Evolutionary conservation across 2,888 invertebrate genomes (phyloP), one percentile per base, ranked within the genome.

Genomic region (Nesidiocoris tenuis): DNA sequence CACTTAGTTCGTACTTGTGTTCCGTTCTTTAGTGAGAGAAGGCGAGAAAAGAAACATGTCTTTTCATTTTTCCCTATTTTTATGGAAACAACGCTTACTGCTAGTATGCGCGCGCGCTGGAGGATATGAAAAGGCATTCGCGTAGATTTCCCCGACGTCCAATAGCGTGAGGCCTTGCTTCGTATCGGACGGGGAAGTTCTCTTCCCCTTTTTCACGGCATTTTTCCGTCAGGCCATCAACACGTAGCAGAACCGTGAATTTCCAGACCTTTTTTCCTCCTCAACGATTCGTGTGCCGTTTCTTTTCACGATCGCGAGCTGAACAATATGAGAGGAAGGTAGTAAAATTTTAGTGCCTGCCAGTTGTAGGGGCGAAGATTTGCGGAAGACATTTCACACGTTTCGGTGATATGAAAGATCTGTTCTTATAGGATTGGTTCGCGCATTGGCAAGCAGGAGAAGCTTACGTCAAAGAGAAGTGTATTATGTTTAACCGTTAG

Each of bases 121-220:
- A 67, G 70, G 63, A 75, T 75, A 77, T 74, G 77, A 70, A 70
- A 77, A 77, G 77, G 74, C 75, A 61, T 74, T 68, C 67, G 76
- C 72, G 70, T 76, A 78, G 78, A 78, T 78, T 78, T 78, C 78
- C 78, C 78, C 55, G 74, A 78, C 70, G 78, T 76, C 78, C 78
- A 81, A 82, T 81, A 80, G 61, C 61, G 54, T 56, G 39, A 39
- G 39, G 39, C 39, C 12, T 3, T 39, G 39, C 9, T 56, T 59
- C 59, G 70, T 70, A 70, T 70, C 70, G 70, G 59, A 24, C 39
- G 54, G 22, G 70, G 59, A 70, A 70, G 59, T 59, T 59, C 67
- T 67, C 55, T 17, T n/a, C n/a, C 63, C 22, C 63, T 23, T 59
- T 25, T 70, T 17, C 57, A 23, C 57, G 21, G 25, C 24, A 39